Base-by-base conservation (phyloP, 2,888 invertebrate species). In the Ceraclea dissimilis region DNA sequence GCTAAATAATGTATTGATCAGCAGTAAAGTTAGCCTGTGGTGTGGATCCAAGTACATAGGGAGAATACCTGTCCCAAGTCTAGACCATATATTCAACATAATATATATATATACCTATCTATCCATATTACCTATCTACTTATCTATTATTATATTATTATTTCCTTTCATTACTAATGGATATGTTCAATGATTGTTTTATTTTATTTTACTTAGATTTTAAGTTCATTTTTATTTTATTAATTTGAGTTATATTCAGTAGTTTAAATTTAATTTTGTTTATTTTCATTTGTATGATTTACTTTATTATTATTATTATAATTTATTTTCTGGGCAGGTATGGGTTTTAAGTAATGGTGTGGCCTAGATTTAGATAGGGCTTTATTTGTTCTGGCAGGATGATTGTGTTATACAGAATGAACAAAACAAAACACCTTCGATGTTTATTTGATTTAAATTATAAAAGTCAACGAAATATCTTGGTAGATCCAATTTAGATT, bases 401-500 rank as follows among this genome's bases (percentile, higher is more conserved):
- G 21, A 20, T 48, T 39, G 39, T 39, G 39, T 39, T 39, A 47
- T 21, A 52, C 60, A 56, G 57, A 59, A 58, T 56, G 46, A 56
- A 59, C 56, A 54, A 56, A 50, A 59, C 56, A 54, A 56, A 50
- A 56, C 39, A 56, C 59, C 76, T 77, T 75, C 74, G 73, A 63
- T 63, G 61, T 73, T 75, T 73, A 71, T 73, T 74, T 74, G 72
- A 73, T 71, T 74, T 74, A 70, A 71, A 71, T 73, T 72, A 75
- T 74, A 70, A 71, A 71, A 73, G 76, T 78, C 78, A 78, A 77
- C 78, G 78, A 78, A 78, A 77, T 78, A 77, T 78, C 78, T 75
- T 77, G 67, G 76, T 78, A 78, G 78, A 74, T 75, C 73, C 75
- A 75, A 75, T 62, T 62, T 63, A 63, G 63, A 63, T 62, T 76